phyloP scores from a whole-genome alignment of 2,888 invertebrate species.

The Drosophila diplacantha region DNA sequence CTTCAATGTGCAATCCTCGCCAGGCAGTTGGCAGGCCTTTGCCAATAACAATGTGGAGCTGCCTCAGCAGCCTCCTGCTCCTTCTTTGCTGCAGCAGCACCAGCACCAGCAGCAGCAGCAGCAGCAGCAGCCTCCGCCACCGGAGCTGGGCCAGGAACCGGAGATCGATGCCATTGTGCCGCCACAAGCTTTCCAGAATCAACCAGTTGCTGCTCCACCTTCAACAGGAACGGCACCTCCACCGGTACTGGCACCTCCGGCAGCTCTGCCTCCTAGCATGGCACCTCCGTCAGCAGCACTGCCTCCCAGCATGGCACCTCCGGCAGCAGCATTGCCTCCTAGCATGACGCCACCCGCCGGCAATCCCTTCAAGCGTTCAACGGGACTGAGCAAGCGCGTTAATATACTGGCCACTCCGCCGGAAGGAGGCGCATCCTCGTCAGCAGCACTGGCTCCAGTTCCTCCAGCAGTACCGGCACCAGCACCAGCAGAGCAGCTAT shows the following conservation, averaged over 20 bases:
- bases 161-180: conserved; percentile 64
- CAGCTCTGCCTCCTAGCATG: conserved; percentile 46
- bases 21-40: conserved; percentile 68
- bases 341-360: conserved; percentile 23
- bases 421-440: conserved; percentile 13
- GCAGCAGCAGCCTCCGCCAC: conserved; percentile 1
- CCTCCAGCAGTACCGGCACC: conserved; percentile 1
- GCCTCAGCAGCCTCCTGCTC: conserved; percentile 2
- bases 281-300: conserved; percentile 45
- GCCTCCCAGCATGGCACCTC: conserved; percentile 14
- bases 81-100: background rate
- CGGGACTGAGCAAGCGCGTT: conserved; percentile 66
- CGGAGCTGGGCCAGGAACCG: conserved; percentile 37
- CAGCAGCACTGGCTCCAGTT: conserved; percentile 11
- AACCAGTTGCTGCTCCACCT: conserved; percentile 23
- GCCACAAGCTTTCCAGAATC: conserved; percentile 58
- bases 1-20: conserved; percentile 78
- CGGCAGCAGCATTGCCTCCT: conserved; percentile 22
- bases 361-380: conserved; percentile 76
- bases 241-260: conserved; percentile 48
- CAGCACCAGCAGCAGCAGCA: no score
- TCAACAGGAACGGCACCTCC: conserved; percentile 3
- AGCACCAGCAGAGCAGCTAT: conserved; percentile 14
- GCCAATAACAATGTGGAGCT: conserved; percentile 35
- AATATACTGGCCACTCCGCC: conserved; percentile 77